A percentile compares a stretch with the other conserved stretches of the same genome.
Conservation (phyloP, 2,113 vertebrate genomes). For the Elgaria multicarinata region DNA sequence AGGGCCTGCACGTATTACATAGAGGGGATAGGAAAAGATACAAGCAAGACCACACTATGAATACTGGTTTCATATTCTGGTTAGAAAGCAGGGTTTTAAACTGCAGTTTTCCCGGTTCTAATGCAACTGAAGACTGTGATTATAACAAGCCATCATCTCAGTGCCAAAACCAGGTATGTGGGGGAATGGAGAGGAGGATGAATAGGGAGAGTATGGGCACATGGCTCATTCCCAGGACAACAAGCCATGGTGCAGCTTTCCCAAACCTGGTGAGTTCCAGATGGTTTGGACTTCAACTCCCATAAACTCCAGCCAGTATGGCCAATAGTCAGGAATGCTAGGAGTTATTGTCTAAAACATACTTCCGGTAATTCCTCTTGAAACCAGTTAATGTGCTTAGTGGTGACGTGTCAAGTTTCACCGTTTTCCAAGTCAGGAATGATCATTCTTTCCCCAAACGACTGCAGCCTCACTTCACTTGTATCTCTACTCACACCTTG, state of each 20-base stretch:
- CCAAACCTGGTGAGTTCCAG: too few species aligned
- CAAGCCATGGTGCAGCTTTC: neutral
- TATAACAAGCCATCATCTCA: neutral
- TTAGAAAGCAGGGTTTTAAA: neutral
- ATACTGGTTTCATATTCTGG: neutral
- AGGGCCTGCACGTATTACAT: neutral
- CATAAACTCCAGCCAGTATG: too few species aligned
- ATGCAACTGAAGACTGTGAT: neutral
- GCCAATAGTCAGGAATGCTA: too few species aligned
- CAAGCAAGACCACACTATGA: neutral
- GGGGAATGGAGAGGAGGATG: neutral
- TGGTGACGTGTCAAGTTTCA: too few species aligned
- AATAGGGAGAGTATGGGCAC: neutral
- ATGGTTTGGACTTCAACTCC: too few species aligned
- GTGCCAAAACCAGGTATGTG: neutral
- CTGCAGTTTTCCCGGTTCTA: neutral
- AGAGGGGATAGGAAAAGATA: neutral
- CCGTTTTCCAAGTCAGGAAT: too few species aligned
- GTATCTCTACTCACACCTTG: too few species aligned
- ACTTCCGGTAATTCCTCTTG: too few species aligned
- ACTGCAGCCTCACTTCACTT: too few species aligned
- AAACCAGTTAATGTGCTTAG: too few species aligned
- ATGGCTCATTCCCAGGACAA: neutral
- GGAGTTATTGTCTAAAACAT: too few species aligned
- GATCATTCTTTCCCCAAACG: too few species aligned